Evolutionary conservation across 2,113 vertebrate genomes (phyloP), one percentile per base, ranked within the genome.

Genomic region (Fulica atra): DNA sequence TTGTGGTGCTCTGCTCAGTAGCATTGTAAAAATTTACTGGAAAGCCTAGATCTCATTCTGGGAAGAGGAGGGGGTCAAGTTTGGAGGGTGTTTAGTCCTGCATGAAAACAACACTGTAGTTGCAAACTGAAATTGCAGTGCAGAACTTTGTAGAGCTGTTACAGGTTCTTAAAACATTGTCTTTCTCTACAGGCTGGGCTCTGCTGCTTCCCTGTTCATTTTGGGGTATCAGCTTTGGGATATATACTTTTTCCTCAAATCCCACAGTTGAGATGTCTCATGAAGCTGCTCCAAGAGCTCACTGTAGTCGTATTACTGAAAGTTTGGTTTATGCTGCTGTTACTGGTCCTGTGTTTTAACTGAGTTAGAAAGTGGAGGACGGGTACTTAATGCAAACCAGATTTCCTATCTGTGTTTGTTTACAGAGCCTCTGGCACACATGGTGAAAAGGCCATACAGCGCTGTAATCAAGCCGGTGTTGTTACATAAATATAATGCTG

Each of bases 351-450:
- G 61, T 89, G 95, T 92, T 95, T 66, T 36, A 93, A 78, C 59
- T 42, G 23, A 86, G 51, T 86, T 88, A 86, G 95, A 91, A 95
- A 91, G 73, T 92, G 86, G 95, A 91, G 88, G 93, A 68, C 83
- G 70, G 73, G 65, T 59, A 7, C 69, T 72, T 96, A 94, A 97
- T 96, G 68, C 71, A 95, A 96, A 95, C 84, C 96, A 97, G 91
- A 94, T 95, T 96, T 96, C 87, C 42, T 93, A 33, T 93, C 91
- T 89, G 81, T 77, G 36, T 90, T 79, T 95, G 78, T 92, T 96
- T 95, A 80, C 95, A 94, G 92, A 96, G 96, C 96, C 92, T 94
- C 87, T 95, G 94, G 70, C 78, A 65, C 84, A 54, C 8, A 38
- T 91, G 92, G 93, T 89, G 90, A 68, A 93, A 92, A 94, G 90